Conservation (phyloP, 2,888 invertebrate species). For the Epinotia demarniana region DNA sequence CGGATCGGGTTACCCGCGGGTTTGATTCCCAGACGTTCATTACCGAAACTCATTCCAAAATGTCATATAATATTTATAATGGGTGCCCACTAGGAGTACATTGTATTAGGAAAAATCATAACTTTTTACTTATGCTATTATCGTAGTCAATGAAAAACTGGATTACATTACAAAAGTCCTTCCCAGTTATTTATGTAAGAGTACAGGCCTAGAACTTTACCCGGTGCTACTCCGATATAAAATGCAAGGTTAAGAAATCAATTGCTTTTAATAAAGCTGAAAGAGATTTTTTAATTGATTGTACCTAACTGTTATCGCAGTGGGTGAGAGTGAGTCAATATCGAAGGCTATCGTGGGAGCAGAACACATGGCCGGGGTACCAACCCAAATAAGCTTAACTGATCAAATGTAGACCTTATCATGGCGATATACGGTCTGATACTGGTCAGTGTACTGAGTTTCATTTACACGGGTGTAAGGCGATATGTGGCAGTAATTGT, state of each 20-base stretch:
- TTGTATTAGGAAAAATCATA: not conserved
- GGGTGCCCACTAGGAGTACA: not conserved
- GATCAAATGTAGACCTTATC: not conserved
- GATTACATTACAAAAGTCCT: not conserved
- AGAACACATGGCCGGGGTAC: not conserved
- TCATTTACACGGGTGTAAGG: not conserved
- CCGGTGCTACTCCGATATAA: not conserved
- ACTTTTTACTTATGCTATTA: not conserved
- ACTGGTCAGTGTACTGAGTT: not conserved
- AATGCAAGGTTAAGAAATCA: not conserved
- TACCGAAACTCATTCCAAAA: not conserved
- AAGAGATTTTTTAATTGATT: conserved; percentile 6
- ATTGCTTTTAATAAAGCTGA: not conserved
- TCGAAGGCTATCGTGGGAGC: not conserved
- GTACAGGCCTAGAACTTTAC: not conserved
- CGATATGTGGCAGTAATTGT: conserved; percentile 19
- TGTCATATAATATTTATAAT: conserved; percentile 8
- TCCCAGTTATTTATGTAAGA: not conserved
- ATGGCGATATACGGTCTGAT: not conserved
- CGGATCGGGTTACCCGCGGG: conserved; percentile 25
- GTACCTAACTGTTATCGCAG: not conserved
- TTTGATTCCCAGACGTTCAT: conserved; percentile 18
- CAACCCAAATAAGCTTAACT: not conserved
- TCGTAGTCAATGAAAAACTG: not conserved
- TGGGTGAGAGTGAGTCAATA: conserved; percentile 2